Base-by-base conservation (phyloP, 1,140 invertebrate species). In the Trichomalopsis sarcophagae region DNA sequence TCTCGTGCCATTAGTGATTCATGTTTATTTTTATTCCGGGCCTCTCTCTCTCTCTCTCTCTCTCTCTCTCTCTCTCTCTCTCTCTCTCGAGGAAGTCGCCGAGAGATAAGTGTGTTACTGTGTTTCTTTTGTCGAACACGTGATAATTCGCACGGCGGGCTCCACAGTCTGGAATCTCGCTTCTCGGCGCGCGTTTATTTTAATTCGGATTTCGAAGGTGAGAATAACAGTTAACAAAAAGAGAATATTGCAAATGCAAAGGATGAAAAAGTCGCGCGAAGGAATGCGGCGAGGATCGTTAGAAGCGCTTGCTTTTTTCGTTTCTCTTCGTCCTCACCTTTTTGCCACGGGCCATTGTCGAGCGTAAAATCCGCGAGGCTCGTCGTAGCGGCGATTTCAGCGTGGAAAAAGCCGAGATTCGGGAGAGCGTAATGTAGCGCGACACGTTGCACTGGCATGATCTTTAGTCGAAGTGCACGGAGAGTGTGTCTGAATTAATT, bases 51-150 rank as follows among this genome's bases (percentile, higher is more conserved):
- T 27, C n/a, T n/a, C n/a, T n/a, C 33, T 33, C 33, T 33, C 33
- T 33, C 33, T 33, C 33, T 33, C 33, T 33, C 33, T 33, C 33
- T 33, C 33, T 33, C 33, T 33, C 33, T 33, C 33, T 36, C 33
- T 36, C 33, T 44, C 40, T 62, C 17, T 62, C 17, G 21, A 62
- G 17, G 55, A 62, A 62, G 21, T 62, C 55, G 17, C 55, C 17
- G 17, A 62, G 55, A 62, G 55, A 62, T 62, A 62, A 62, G 55
- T 62, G 21, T 17, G 17, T n/a, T 62, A n/a, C 55, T 62, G 55
- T 62, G 55, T 62, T 62, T 62, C 55, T 62, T 62, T 62, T 62
- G 55, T 62, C 55, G 21, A 62, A 62, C 55, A 62, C 55, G 55
- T 62, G 55, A 62, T 44, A 7, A 44, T n/a, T 62, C 21, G 55